Evolutionary conservation across 2,113 vertebrate species (phyloP), one percentile per base, ranked within the genome.

Genomic region (Ciconia boyciana): DNA sequence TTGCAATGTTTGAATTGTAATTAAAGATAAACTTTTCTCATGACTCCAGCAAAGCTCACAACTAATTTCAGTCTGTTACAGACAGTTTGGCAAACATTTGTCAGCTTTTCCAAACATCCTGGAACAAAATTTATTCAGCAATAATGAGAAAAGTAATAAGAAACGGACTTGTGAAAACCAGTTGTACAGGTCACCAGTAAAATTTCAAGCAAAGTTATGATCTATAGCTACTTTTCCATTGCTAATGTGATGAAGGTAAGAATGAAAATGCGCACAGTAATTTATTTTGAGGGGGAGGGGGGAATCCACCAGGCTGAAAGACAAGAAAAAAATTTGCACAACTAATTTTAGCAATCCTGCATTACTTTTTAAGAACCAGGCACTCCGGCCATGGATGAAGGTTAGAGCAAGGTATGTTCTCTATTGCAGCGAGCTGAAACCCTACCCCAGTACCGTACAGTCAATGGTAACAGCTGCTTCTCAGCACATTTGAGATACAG

Each of bases 381-480:
- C 48, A 10, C 61, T 64, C 48, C 3, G 2, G 44, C 28, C 39
- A 10, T 39, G 39, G n/a, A 83, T 90, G 68, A 91, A 31, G 2
- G 0, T 78, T 49, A 34, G 20, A 36, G 49, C 31, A 58, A 74
- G 22, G 13, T 54, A 16, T 26, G 34, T 48, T 79, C 49, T 82
- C 41, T 32, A 4, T 5, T n/a, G 54, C 78, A 78, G 78, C 2
- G 1, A 52, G 48, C 26, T 13, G 78, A 87, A 90, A 70, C 34
- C 49, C 55, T 31, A 16, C 34, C 34, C 43, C 3, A 1, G 31
- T 18, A 12, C 48, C 1, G 0, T 11, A 22, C 39, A 54, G 61
- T 31, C 61, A 48, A 16, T 7, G 49, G 28, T 17, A 54, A 41
- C 43, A 74, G 65, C 34, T 39, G 31, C 44, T 87, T 48, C 78